These are phyloP conservation scores for Tauraco hartlaubi DNA, from an alignment of 2,797 vertebrate species.

Conservation along the genomic window DNA sequence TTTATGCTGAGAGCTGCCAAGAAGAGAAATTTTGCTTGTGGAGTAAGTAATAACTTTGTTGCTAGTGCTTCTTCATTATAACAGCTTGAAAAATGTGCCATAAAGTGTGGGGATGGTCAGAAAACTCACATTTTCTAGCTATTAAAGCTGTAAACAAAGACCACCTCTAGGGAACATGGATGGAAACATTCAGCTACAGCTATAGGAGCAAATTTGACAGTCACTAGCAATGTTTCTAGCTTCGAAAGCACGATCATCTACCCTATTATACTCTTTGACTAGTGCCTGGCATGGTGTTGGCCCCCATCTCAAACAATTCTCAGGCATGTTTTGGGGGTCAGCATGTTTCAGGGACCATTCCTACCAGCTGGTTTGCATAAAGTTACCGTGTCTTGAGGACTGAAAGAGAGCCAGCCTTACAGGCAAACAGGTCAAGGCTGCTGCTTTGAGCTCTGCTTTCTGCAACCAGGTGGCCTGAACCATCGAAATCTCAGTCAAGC, in stretches of 20 bases:
- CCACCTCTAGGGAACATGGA: not conserved
- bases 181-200: not conserved
- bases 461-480: not conserved
- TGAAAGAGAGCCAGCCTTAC: not conserved
- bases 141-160: slow-evolving; percentile 36
- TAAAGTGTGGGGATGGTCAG: slow-evolving; percentile 29
- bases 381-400: not conserved
- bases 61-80: slow-evolving; percentile 22
- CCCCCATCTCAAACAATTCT: not conserved
- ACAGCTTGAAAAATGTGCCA: not conserved
- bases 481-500: not conserved
- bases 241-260: not conserved
- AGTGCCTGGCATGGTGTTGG: not conserved
- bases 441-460: not conserved
- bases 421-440: not conserved
- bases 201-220: slow-evolving; percentile 9
- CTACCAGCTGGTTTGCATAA: not conserved
- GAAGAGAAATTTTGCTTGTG: not conserved
- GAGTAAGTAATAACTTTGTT: slow-evolving; percentile 20
- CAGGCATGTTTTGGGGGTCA: accelerated
- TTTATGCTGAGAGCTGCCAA: not conserved
- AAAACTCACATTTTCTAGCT: slow-evolving; percentile 49
- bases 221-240: not conserved
- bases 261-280: not conserved
- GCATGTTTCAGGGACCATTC: not conserved